Evolutionary conservation across 2,888 invertebrate genomes (phyloP).

Genomic region (Nymphalis urticae): DNA sequence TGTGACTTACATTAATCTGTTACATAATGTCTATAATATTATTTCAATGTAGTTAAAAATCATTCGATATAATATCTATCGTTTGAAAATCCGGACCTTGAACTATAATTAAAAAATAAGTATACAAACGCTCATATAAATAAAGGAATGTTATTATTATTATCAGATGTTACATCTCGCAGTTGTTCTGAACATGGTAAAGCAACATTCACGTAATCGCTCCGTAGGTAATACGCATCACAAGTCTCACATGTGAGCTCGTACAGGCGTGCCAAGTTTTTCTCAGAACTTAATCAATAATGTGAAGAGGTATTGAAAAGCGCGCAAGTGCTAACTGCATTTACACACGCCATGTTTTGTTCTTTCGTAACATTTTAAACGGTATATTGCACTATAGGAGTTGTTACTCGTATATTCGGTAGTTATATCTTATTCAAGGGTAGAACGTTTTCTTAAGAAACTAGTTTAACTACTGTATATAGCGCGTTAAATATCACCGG

Average conservation of each 20-base stretch:
- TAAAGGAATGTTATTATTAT: slow-evolving; percentile 14
- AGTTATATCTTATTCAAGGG: background rate
- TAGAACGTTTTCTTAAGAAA: background rate
- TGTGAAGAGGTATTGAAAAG: slow-evolving; percentile 65
- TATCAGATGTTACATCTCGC: slow-evolving; percentile 26
- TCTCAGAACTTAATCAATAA: slow-evolving; percentile 69
- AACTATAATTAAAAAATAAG: slow-evolving; percentile 12
- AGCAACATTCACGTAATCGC: slow-evolving; percentile 43
- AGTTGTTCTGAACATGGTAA: slow-evolving; percentile 40
- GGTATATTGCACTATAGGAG: background rate
- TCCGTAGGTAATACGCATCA: slow-evolving; percentile 39
- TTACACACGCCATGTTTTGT: slow-evolving; percentile 56
- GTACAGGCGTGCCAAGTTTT: slow-evolving; percentile 61
- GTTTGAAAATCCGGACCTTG: slow-evolving; percentile 1
- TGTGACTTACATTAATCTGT: too few species aligned
- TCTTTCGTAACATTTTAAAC: slow-evolving; percentile 23
- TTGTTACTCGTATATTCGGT: background rate
- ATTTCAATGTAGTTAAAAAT: too few species aligned
- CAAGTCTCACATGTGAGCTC: slow-evolving; percentile 43
- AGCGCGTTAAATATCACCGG: slow-evolving; percentile 35
- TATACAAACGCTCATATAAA: slow-evolving; percentile 6
- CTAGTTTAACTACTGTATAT: background rate
- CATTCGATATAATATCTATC: background rate
- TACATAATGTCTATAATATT: too few species aligned
- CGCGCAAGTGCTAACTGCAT: slow-evolving; percentile 53